Evolutionary conservation across 1,140 invertebrate genomes (phyloP).

Genomic region (Stegodyphus mimosarum): DNA sequence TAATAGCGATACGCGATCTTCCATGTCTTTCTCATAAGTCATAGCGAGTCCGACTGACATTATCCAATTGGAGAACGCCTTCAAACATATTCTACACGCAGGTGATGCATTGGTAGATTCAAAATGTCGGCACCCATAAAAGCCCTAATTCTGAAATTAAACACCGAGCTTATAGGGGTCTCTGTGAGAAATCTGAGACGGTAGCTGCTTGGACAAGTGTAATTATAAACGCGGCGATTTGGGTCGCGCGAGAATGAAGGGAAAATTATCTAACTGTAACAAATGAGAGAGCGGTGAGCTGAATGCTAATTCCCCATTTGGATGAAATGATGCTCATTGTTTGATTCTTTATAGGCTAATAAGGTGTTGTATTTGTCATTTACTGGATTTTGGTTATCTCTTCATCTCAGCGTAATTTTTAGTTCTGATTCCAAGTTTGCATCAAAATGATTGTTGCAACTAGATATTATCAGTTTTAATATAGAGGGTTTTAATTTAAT

Average conservation of each 20-base stretch:
- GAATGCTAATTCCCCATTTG: too few species aligned
- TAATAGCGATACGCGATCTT: constrained; percentile 17
- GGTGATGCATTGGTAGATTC: constrained; percentile 31
- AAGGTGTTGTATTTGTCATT: too few species aligned
- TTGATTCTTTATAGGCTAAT: too few species aligned
- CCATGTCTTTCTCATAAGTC: constrained; percentile 13
- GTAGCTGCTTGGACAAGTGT: constrained; percentile 5
- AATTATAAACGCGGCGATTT: constrained; percentile 28
- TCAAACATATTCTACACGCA: background rate
- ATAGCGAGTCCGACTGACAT: constrained; percentile 18
- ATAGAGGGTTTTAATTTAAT: too few species aligned
- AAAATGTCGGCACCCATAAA: background rate
- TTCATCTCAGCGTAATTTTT: too few species aligned
- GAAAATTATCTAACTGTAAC: background rate
- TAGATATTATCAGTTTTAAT: too few species aligned
- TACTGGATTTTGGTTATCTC: too few species aligned
- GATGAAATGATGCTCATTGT: too few species aligned
- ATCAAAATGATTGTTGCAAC: too few species aligned
- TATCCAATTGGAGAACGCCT: background rate
- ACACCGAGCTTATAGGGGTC: constrained; percentile 16
- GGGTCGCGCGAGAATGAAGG: background rate
- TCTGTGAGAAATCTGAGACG: constrained; percentile 15
- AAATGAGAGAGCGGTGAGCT: too few species aligned
- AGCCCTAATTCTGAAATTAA: constrained; percentile 30
- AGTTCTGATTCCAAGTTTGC: too few species aligned